Conservation (phyloP, 2,797 vertebrate genomes). For the Bradypodion ventrale region DNA sequence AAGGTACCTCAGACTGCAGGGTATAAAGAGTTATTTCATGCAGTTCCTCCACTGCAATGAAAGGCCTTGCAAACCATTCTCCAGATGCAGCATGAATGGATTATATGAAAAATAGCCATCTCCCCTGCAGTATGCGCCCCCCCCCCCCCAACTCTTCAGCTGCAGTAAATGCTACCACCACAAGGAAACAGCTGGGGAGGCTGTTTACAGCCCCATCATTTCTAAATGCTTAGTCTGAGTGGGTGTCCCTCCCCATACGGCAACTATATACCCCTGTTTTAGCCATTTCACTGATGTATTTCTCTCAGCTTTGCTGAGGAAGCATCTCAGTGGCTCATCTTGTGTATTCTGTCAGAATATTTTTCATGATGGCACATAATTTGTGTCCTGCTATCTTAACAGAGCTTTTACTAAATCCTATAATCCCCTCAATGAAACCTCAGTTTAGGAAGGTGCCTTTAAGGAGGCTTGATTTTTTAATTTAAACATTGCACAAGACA, state of each 20-base stretch:
- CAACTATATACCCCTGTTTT: background rate
- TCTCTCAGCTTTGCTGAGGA: background rate
- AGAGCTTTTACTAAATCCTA: background rate
- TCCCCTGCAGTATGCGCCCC: too few species aligned
- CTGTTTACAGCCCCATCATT: background rate
- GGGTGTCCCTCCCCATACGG: background rate
- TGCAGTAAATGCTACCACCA: too few species aligned
- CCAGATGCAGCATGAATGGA: too few species aligned
- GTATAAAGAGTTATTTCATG: too few species aligned
- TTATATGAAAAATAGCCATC: too few species aligned
- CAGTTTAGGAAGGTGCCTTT: too few species aligned
- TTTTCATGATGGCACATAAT: background rate
- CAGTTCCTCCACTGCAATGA: too few species aligned
- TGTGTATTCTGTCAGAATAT: background rate
- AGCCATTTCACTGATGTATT: background rate
- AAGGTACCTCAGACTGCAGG: too few species aligned
- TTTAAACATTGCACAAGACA: too few species aligned
- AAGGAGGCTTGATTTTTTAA: too few species aligned
- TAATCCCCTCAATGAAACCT: background rate
- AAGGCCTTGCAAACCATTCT: too few species aligned
- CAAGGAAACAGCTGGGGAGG: background rate
- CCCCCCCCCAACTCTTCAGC: too few species aligned
- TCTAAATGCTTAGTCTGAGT: background rate
- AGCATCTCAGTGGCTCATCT: background rate
- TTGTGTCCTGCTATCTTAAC: background rate